Conservation (phyloP, 30 jellyfish, hydroid and myxozoan genomes). For the Rhopilema esculentum region DNA sequence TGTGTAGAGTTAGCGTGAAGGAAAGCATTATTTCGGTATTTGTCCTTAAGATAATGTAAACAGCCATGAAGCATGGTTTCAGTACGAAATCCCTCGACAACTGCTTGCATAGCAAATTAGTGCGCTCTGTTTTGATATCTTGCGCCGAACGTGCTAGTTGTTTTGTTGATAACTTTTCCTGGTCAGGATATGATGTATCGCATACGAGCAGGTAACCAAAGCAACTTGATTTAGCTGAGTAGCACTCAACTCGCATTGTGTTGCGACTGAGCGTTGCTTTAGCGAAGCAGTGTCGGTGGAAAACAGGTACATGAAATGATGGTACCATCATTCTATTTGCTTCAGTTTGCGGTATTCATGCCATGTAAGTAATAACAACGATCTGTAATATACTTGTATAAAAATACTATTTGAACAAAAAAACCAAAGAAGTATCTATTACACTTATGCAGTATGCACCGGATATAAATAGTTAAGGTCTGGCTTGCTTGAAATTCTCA, state of each 20-base stretch:
- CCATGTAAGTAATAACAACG: no score
- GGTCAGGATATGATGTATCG: not conserved
- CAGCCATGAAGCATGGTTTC: not conserved
- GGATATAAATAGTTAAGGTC: no score
- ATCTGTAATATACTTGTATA: no score
- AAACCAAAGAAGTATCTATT: no score
- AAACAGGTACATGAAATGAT: not conserved
- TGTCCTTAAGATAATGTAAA: not conserved
- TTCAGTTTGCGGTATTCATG: no score
- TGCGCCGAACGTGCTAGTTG: not conserved
- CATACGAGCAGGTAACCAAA: not conserved
- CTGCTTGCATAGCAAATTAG: not conserved
- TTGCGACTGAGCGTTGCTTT: no score
- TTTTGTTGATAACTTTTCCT: not conserved
- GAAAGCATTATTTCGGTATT: not conserved
- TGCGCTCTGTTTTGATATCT: not conserved
- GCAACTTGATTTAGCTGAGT: not conserved
- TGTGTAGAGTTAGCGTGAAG: not conserved
- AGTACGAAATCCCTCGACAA: not conserved
- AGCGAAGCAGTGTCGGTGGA: no score
- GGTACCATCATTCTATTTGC: no score
- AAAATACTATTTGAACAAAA: no score
- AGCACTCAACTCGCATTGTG: not conserved
- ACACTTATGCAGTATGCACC: no score
- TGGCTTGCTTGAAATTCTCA: no score